Conservation (phyloP, 2,888 invertebrate genomes). For the Thelaira solivaga region DNA sequence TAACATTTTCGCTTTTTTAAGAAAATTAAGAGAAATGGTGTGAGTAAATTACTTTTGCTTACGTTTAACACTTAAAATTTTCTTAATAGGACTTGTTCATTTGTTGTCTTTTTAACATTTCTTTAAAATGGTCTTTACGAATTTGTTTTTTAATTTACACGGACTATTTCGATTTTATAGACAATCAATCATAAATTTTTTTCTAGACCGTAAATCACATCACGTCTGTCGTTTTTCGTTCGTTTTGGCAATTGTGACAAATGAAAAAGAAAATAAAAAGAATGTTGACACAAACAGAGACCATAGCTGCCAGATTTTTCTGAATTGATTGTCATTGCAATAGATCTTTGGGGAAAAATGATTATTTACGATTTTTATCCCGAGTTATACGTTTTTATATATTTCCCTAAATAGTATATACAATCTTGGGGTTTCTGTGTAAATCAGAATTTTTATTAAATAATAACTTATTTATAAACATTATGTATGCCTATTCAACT, state of each 20-base stretch:
- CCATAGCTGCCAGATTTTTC: no score
- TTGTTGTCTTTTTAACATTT: neutral
- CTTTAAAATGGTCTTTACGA: slow-evolving; percentile 13
- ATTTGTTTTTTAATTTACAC: slow-evolving; percentile 26
- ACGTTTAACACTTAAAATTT: slow-evolving; percentile 29
- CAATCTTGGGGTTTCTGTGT: no score
- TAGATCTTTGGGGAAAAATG: no score
- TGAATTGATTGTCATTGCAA: no score
- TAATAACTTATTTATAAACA: neutral
- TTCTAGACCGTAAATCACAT: slow-evolving; percentile 50
- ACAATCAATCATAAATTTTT: slow-evolving; percentile 43
- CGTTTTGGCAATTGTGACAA: slow-evolving; percentile 51
- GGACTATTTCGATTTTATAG: slow-evolving; percentile 28
- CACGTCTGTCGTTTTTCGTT: slow-evolving; percentile 60
- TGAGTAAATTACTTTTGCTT: slow-evolving; percentile 20
- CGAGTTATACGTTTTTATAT: no score
- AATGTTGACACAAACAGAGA: neutral
- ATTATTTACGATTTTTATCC: no score
- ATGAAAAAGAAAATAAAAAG: neutral
- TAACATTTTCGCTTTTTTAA: slow-evolving; percentile 2
- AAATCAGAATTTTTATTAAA: neutral
- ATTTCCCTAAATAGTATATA: no score
- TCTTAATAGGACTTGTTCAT: neutral
- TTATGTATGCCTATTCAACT: neutral
- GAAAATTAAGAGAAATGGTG: slow-evolving; percentile 19